Evolutionary conservation across 2,113 vertebrate genomes (phyloP).

Genomic region (Monarcha castaneiventris): DNA sequence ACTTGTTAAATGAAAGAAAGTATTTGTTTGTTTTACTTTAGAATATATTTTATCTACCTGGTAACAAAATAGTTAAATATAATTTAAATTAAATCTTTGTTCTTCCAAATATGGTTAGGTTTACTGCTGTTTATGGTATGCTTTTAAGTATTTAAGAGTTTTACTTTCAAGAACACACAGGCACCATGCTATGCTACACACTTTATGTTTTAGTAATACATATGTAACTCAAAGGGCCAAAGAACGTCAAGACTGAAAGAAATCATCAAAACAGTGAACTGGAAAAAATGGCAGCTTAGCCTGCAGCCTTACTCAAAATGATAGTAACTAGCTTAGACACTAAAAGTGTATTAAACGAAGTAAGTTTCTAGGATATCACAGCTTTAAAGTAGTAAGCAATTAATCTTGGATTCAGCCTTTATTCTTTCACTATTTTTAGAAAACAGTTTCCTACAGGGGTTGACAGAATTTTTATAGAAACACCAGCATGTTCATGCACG

Average conservation of each 20-base stretch:
- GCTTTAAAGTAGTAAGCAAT: conserved; percentile 56
- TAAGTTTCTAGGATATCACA: conserved; percentile 56
- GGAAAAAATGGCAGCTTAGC: conserved; percentile 65
- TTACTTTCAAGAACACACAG: conserved; percentile 58
- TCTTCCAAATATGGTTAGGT: background rate
- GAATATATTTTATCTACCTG: background rate
- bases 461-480: conserved; percentile 53
- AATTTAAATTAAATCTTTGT: background rate
- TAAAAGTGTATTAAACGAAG: conserved; percentile 60
- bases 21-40: background rate
- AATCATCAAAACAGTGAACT: conserved; percentile 66
- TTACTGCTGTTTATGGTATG: conserved; percentile 24
- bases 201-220: conserved; percentile 68
- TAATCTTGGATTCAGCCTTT: conserved; percentile 49
- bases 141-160: conserved; percentile 66
- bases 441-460: conserved; percentile 31
- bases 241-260: conserved; percentile 55
- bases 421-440: conserved; percentile 63
- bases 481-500: background rate
- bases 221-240: conserved; percentile 63
- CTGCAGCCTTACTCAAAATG: conserved; percentile 61
- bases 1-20: background rate
- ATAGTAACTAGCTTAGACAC: conserved; percentile 62
- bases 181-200: conserved; percentile 21
- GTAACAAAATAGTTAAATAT: background rate